Evolutionary conservation across 2,888 invertebrate genomes (phyloP).

Genomic region (Nasonovia ribisnigri): DNA sequence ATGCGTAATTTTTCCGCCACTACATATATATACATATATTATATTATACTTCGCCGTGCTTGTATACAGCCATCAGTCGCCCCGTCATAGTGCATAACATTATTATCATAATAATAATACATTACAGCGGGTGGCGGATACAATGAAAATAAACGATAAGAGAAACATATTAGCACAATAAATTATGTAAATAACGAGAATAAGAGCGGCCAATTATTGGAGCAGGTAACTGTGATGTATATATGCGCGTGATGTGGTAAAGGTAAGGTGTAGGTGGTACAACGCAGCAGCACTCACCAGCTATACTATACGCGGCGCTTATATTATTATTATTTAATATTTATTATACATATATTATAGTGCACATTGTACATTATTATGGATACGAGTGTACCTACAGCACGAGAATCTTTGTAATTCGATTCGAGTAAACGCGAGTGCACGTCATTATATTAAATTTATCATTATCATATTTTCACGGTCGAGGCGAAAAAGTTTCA

Average conservation of each 20-base stretch:
- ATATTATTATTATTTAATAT: too few species aligned
- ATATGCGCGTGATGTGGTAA: not conserved
- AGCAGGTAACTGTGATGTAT: not conserved
- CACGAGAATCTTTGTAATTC: not conserved
- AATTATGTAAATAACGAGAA: conserved; percentile 38
- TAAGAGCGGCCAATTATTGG: not conserved
- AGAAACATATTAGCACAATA: not conserved
- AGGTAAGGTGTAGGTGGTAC: not conserved
- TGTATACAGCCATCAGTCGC: not conserved
- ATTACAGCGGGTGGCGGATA: not conserved
- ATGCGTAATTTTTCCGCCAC: not conserved
- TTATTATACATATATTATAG: too few species aligned
- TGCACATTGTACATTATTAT: not conserved
- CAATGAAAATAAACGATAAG: not conserved
- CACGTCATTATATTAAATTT: not conserved
- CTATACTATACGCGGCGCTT: not conserved
- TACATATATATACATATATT: not conserved
- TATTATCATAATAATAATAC: not conserved
- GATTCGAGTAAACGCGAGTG: not conserved
- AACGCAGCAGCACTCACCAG: not conserved
- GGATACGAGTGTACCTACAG: not conserved
- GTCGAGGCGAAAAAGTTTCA: not conserved
- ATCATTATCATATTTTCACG: not conserved
- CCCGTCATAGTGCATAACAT: not conserved
- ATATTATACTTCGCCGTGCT: not conserved